Percentiles rank a stretch among this genome's conserved stretches.
Evolutionary conservation across 2,888 invertebrate genomes (phyloP).

Genomic region (Drosophila longiperda): DNA sequence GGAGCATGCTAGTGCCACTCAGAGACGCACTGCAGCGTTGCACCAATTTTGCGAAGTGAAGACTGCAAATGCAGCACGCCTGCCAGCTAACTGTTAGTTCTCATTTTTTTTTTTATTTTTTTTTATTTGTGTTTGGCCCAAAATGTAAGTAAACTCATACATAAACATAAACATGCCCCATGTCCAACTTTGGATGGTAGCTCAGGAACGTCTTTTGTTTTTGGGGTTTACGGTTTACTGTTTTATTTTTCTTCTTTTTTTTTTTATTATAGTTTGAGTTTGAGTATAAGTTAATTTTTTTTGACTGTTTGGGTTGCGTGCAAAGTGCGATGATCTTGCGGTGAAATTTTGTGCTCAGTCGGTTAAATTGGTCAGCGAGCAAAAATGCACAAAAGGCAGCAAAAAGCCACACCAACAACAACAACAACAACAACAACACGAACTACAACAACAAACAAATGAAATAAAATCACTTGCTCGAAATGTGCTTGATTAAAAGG

Average conservation of each 20-base stretch:
- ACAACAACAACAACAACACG: slow-evolving; percentile 17
- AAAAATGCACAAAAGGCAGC: slow-evolving; percentile 66
- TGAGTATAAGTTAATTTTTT: slow-evolving; percentile 30
- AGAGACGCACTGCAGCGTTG: slow-evolving; percentile 69
- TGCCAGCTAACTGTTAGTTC: slow-evolving; percentile 60
- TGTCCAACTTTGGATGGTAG: slow-evolving; percentile 58
- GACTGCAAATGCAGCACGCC: slow-evolving; percentile 22
- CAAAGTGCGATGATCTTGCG: slow-evolving; percentile 80
- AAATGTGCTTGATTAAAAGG: slow-evolving; percentile 77
- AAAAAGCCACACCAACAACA: slow-evolving; percentile 27
- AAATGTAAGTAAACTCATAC: slow-evolving; percentile 72
- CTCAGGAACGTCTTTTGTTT: slow-evolving; percentile 45
- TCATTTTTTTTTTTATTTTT: slow-evolving; percentile 16
- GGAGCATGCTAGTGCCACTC: slow-evolving; percentile 77
- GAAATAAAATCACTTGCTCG: slow-evolving; percentile 71
- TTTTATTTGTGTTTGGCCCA: slow-evolving; percentile 40
- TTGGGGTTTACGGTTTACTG: slow-evolving; percentile 36
- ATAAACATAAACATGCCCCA: slow-evolving; percentile 69
- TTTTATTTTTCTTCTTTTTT: slow-evolving; percentile 11
- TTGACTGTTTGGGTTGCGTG: slow-evolving; percentile 71
- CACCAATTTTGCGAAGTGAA: slow-evolving; percentile 38
- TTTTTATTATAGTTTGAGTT: slow-evolving; percentile 32
- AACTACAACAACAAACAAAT: slow-evolving; percentile 45
- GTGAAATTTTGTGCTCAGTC: slow-evolving; percentile 81
- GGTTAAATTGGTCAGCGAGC: slow-evolving; percentile 82